A percentile compares a stretch with the other conserved stretches of the same genome.
These are phyloP conservation scores for Dasysyrphus tricinctus DNA, from an alignment of 2,888 invertebrate genomes.

Conservation along the genomic window DNA sequence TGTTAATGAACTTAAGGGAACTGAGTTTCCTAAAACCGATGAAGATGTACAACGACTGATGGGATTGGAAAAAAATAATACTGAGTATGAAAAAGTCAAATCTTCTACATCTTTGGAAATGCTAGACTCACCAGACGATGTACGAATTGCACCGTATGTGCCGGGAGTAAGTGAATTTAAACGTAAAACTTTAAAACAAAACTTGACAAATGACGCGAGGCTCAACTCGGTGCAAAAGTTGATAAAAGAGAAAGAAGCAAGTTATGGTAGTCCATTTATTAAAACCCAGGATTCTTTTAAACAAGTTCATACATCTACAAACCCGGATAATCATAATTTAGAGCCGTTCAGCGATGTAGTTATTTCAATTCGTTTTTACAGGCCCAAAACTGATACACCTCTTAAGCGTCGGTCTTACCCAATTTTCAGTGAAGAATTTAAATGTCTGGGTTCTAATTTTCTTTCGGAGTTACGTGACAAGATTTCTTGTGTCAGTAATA, in stretches of 20 bases:
- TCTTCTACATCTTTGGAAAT: slow-evolving; percentile 76
- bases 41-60: slow-evolving; percentile 73
- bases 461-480: slow-evolving; percentile 90
- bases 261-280: slow-evolving; percentile 77
- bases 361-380: slow-evolving; percentile 84
- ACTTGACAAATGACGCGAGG: slow-evolving; percentile 58
- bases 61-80: slow-evolving; percentile 58
- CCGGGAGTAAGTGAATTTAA: slow-evolving; percentile 74
- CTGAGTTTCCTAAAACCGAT: slow-evolving; percentile 69
- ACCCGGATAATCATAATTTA: slow-evolving; percentile 74
- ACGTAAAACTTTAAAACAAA: slow-evolving; percentile 56
- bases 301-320: slow-evolving; percentile 36
- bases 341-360: slow-evolving; percentile 82
- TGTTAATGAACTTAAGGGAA: slow-evolving; percentile 47
- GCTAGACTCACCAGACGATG: slow-evolving; percentile 76
- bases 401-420: slow-evolving; percentile 79
- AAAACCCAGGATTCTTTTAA: slow-evolving; percentile 59
- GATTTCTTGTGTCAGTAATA: slow-evolving; percentile 90
- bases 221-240: slow-evolving; percentile 74
- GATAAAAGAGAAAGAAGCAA: slow-evolving; percentile 73
- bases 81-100: slow-evolving; percentile 70
- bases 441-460: slow-evolving; percentile 87
- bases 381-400: slow-evolving; percentile 83
- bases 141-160: slow-evolving; percentile 74
- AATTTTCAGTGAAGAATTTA: slow-evolving; percentile 85